Percentiles rank a stretch among this genome's conserved stretches.
Evolutionary conservation across 2,113 vertebrate genomes (phyloP).

Genomic region (Chlamydotis undulata): DNA sequence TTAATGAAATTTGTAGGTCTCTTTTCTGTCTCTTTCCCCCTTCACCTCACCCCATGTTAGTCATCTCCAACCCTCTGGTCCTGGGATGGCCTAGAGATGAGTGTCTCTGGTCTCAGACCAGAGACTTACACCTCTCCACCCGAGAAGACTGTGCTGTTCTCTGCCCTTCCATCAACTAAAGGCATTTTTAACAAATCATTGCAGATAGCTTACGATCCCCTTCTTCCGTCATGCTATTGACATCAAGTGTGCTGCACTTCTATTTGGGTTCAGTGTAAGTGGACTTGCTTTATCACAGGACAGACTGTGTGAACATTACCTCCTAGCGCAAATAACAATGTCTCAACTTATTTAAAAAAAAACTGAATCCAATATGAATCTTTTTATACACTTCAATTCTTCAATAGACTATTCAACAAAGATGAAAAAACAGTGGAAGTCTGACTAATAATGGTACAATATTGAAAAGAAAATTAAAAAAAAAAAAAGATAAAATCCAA

Average conservation of each 20-base stretch:
- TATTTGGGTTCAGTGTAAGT: not conserved
- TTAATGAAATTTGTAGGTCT: not conserved
- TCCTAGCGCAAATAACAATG: not conserved
- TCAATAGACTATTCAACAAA: not conserved
- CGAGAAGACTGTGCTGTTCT: not conserved
- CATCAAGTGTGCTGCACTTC: not conserved
- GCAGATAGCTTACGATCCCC: not conserved
- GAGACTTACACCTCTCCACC: not conserved
- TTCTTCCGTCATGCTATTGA: not conserved
- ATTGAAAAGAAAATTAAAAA: not conserved
- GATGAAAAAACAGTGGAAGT: not conserved
- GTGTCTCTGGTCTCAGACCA: not conserved
- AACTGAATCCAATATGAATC: not conserved
- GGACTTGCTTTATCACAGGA: not conserved
- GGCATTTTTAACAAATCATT: not conserved
- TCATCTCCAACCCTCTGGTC: not conserved
- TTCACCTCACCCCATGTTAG: not conserved
- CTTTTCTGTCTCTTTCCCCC: not conserved
- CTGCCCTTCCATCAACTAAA: not conserved
- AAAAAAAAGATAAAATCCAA: not conserved
- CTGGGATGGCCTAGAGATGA: not conserved
- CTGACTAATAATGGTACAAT: not conserved
- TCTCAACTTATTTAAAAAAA: not conserved
- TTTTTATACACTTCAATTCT: not conserved
- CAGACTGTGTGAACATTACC: not conserved